phyloP scores from a whole-genome alignment of 2,113 vertebrate genomes.

The Scalopus aquaticus region DNA sequence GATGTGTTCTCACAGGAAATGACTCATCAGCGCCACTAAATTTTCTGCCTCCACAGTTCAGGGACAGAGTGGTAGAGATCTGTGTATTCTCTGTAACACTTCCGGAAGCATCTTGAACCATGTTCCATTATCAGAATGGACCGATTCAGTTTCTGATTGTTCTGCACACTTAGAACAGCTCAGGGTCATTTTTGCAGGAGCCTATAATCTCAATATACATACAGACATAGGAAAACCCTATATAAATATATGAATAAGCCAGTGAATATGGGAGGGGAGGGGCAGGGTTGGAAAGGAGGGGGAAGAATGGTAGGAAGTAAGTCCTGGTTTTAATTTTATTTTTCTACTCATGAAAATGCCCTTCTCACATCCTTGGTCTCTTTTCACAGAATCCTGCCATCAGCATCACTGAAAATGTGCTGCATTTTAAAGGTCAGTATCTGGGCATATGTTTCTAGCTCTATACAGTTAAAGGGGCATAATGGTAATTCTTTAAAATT shows the following conservation, averaged over 20 bases:
- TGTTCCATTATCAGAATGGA: background rate
- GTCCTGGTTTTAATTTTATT: slow-evolving; percentile 12
- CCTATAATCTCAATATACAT: background rate
- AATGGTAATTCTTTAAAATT: background rate
- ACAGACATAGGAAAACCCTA: background rate
- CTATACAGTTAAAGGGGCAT: background rate
- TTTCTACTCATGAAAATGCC: slow-evolving; percentile 43
- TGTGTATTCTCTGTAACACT: background rate
- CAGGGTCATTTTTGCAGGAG: background rate
- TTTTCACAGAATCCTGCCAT: slow-evolving; percentile 90
- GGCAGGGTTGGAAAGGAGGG: background rate
- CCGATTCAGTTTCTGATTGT: background rate
- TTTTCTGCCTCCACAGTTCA: background rate
- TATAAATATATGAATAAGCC: background rate
- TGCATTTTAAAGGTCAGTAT: slow-evolving; percentile 91
- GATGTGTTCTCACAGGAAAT: slow-evolving; percentile 42
- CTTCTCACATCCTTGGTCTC: slow-evolving; percentile 38
- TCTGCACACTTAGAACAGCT: background rate
- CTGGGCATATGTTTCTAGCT: background rate
- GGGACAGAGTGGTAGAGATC: background rate
- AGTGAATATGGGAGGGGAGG: background rate
- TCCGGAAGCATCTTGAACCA: background rate
- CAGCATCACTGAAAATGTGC: slow-evolving; percentile 89
- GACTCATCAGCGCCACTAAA: slow-evolving; percentile 6
- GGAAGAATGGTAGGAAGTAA: background rate